Conservation (phyloP, 1,140 invertebrate species). For the Solenopsis invicta region DNA sequence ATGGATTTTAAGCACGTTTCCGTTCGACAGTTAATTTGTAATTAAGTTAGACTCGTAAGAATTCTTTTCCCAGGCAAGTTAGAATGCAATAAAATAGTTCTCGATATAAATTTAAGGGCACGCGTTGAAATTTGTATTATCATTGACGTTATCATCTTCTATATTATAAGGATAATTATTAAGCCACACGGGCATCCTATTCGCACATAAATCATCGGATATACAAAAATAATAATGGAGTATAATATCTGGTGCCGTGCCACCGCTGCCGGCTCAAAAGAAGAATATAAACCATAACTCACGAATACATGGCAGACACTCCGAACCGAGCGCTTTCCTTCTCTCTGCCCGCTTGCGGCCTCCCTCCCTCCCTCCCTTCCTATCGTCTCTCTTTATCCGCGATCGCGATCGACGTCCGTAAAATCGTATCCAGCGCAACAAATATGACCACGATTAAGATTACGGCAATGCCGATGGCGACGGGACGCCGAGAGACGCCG, state of each 20-base stretch:
- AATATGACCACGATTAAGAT: slow-evolving; percentile 61
- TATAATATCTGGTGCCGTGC: slow-evolving; percentile 46
- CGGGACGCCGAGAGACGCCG: slow-evolving; percentile 50
- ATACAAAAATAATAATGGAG: slow-evolving; percentile 54
- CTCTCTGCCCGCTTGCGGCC: neutral
- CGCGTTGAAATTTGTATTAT: slow-evolving; percentile 54
- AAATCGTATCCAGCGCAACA: slow-evolving; percentile 52
- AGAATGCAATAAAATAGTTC: neutral
- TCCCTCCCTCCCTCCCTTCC: neutral
- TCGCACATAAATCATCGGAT: slow-evolving; percentile 50
- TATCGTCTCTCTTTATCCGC: slow-evolving; percentile 17
- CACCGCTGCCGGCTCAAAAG: slow-evolving; percentile 53
- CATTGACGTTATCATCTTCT: slow-evolving; percentile 37
- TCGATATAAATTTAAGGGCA: neutral
- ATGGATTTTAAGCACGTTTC: neutral
- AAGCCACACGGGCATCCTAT: slow-evolving; percentile 7
- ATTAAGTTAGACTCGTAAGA: neutral
- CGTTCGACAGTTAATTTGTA: neutral
- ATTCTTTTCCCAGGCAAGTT: neutral
- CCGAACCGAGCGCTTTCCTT: slow-evolving; percentile 15
- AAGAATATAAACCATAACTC: slow-evolving; percentile 52
- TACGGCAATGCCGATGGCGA: slow-evolving; percentile 48
- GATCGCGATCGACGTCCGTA: slow-evolving; percentile 53
- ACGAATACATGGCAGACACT: slow-evolving; percentile 27
- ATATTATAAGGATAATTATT: slow-evolving; percentile 35